Base-by-base conservation (phyloP, 1,140 invertebrate genomes). In the Drosophila navojoa region DNA sequence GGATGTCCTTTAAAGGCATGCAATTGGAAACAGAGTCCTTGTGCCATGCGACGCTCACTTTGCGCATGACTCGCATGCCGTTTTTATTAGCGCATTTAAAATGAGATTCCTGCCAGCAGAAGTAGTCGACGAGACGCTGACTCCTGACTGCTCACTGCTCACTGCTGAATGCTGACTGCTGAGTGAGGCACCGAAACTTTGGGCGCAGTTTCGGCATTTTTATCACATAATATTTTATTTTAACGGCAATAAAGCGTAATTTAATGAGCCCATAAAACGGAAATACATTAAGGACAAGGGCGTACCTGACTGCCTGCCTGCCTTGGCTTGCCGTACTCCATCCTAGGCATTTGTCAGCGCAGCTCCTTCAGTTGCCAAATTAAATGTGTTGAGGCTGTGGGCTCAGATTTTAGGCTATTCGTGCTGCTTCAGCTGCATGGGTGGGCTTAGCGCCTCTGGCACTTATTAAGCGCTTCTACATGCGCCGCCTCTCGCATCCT, bases 161-260 rank as follows among this genome's bases (percentile, higher is more conserved):
- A 22, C 19, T 22, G 19, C 19, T 22, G 0, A 2, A 1, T 22
- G 19, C 19, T 22, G 19, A 22, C 19, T 22, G 19, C 19, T 22
- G 19, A 22, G 19, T 54, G 49, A 64, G 45, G 19, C 57, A 22
- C 54, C 10, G 22, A 40, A 19, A 42, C 32, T 42, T 45, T 53
- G 40, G 71, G 54, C 71, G 38, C 63, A 71, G 54, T 67, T 77
- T 72, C 52, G 70, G 74, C 74, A 76, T 89, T 89, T 89, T 89
- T 89, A 89, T 89, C 84, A 89, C 84, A 89, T 89, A 74, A 89
- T 89, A 89, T 90, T 84, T 89, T 89, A 89, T 89, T 89, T 89
- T 89, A 89, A 89, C 79, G 84, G 85, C 85, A 90, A 89, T 89
- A 89, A 89, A 89, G 85, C 85, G 84, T 84, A 89, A 89, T 89